These are phyloP conservation scores for Lordiphosa fenestrarum DNA, from an alignment of 2,888 invertebrate species.

Conservation along the genomic window DNA sequence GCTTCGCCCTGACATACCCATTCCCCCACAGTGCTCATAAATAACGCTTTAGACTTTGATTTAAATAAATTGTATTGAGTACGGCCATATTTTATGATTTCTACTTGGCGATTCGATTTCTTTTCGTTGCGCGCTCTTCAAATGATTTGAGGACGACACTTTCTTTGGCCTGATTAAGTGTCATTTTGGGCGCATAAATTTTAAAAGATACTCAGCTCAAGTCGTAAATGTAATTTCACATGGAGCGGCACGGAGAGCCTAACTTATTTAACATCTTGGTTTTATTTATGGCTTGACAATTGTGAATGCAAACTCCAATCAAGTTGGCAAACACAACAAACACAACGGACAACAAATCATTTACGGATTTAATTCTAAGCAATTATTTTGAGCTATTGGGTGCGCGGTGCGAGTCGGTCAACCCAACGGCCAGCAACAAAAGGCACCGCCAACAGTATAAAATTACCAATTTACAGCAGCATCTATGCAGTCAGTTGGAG, in stretches of 20 bases:
- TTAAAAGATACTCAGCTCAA: constrained; percentile 11
- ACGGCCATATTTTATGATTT: constrained; percentile 75
- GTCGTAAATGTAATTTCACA: constrained; percentile 27
- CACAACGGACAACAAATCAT: constrained; percentile 22
- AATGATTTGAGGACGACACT: no score
- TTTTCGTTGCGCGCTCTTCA: constrained; percentile 34
- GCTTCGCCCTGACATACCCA: constrained; percentile 35
- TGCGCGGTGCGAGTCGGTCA: constrained; percentile 29
- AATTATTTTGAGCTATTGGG: constrained; percentile 49
- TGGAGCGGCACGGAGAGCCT: no score
- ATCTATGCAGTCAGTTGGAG: constrained; percentile 26
- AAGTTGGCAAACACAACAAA: constrained; percentile 11
- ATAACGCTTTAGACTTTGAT: constrained; percentile 78
- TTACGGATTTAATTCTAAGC: constrained; percentile 53
- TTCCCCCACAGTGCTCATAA: constrained; percentile 61
- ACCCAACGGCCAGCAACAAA: constrained; percentile 30
- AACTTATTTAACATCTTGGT: not conserved
- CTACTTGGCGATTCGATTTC: constrained; percentile 49
- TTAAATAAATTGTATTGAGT: constrained; percentile 78
- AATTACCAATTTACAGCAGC: constrained; percentile 75
- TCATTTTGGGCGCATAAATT: constrained; percentile 52
- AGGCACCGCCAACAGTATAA: constrained; percentile 76
- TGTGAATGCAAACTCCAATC: not conserved
- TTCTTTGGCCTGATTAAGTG: constrained; percentile 49
- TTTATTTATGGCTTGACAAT: constrained; percentile 4